A percentile compares a stretch with the other conserved stretches of the same genome.
Conservation (phyloP, 2,797 vertebrate genomes). For the Tenualosa thibaudeaui region DNA sequence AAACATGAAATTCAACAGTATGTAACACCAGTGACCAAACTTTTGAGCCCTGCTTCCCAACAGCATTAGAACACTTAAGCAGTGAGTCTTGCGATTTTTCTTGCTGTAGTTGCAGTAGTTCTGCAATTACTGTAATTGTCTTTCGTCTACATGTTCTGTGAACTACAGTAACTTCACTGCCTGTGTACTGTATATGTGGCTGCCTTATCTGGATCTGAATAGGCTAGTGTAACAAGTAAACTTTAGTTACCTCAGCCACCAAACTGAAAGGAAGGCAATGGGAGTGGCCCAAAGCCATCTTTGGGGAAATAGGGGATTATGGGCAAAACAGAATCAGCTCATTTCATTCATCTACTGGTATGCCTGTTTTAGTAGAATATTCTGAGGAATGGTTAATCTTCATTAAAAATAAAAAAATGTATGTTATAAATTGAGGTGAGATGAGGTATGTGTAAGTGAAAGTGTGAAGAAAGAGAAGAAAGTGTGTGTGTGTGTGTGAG, state of each 20-base stretch:
- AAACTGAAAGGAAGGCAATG: not conserved
- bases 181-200: not conserved
- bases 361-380: not conserved
- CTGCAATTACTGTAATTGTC: not conserved
- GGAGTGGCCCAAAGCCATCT: not conserved
- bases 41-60: too few relatives aligned
- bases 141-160: not conserved
- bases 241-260: slow-evolving; percentile 3
- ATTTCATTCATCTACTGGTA: not conserved
- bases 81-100: too few relatives aligned
- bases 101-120: not conserved
- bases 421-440: not conserved
- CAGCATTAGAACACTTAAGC: too few relatives aligned
- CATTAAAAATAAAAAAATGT: not conserved
- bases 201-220: not conserved
- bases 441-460: not conserved
- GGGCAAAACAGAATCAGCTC: not conserved
- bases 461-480: not conserved
- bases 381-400: not conserved
- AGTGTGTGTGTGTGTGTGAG: not conserved
- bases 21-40: not conserved
- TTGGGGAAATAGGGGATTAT: not conserved
- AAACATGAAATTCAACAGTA: not conserved
- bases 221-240: not conserved
- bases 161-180: not conserved